A percentile compares a stretch with the other conserved stretches of the same genome.
Conservation (phyloP, 1,140 invertebrate species). For the Aporrectodea caliginosa region DNA sequence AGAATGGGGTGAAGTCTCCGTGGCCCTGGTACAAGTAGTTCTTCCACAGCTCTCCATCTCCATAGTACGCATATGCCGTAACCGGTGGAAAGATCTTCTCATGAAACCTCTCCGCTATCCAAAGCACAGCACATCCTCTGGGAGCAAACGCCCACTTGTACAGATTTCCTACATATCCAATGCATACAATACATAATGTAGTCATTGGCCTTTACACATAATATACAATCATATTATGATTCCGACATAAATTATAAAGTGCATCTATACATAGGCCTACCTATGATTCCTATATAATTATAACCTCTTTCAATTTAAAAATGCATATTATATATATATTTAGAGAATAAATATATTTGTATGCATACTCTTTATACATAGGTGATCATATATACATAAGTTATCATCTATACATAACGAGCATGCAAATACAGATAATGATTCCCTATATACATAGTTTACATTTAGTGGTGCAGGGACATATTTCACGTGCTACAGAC, state of each 20-base stretch:
- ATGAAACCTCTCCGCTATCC: conserved; percentile 37
- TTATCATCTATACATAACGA: too few species aligned
- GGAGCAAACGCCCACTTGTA: conserved; percentile 46
- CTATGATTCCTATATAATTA: not conserved
- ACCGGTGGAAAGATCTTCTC: conserved; percentile 33
- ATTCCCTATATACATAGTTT: too few species aligned
- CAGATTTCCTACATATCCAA: conserved; percentile 39
- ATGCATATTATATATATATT: too few species aligned
- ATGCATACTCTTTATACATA: too few species aligned
- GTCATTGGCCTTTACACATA: not conserved
- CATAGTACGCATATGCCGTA: conserved; percentile 33
- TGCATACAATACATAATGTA: not conserved
- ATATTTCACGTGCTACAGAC: too few species aligned
- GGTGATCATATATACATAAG: too few species aligned
- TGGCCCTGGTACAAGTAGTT: conserved; percentile 42
- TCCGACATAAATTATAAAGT: not conserved
- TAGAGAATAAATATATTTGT: too few species aligned
- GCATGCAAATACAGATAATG: too few species aligned
- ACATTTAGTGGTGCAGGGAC: too few species aligned
- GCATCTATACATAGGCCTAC: not conserved
- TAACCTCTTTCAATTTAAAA: too few species aligned
- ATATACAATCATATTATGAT: not conserved
- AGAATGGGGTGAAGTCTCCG: conserved; percentile 37
- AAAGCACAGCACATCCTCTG: conserved; percentile 40
- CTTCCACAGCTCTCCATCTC: conserved; percentile 29